Evolutionary conservation across 1,140 invertebrate species (phyloP), one percentile per base, ranked within the genome.

Genomic region (Luehdorfia chinensis): DNA sequence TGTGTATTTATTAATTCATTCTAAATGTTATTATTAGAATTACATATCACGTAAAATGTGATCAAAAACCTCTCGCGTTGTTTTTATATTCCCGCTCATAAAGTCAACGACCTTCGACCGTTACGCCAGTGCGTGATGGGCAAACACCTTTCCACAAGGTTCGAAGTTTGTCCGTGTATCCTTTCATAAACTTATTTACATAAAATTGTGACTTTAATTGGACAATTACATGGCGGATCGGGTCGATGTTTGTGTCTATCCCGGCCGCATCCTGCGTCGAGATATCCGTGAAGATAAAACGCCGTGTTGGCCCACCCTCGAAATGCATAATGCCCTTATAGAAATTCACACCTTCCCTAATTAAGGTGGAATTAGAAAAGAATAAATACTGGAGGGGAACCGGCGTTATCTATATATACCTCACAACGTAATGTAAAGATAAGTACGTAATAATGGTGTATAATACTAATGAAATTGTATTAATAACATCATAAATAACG

Each of bases 271-370:
- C 70, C 69, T 69, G 69, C 64, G 46, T 66, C 43, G 41, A 74
- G 77, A 83, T 75, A 79, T 76, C 50, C 45, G 41, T 55, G 57
- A 43, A 56, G 64, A 75, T 74, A 70, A 75, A n/a, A n/a, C n/a
- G n/a, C n/a, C 31, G 64, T 62, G 61, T 57, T 65, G 66, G 74
- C 70, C 74, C 72, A 74, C 74, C 69, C 76, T 68, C 56, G 52
- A 57, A 66, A 67, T 56, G 64, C 55, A 64, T 57, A 56, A 75
- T 63, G 52, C 65, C 64, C 61, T 70, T 65, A 54, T 71, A 62
- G 73, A 75, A 70, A 78, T 80, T 83, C 75, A 83, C 76, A 83
- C 78, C 78, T 78, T 75, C 50, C 59, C 68, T 83, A 79, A 83
- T 83, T 79, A 79, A 69, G 66, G 55, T 66, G 43, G 63, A 72